Conservation (phyloP, 1,140 invertebrate species). For the Plectrocnemia conspersa region DNA sequence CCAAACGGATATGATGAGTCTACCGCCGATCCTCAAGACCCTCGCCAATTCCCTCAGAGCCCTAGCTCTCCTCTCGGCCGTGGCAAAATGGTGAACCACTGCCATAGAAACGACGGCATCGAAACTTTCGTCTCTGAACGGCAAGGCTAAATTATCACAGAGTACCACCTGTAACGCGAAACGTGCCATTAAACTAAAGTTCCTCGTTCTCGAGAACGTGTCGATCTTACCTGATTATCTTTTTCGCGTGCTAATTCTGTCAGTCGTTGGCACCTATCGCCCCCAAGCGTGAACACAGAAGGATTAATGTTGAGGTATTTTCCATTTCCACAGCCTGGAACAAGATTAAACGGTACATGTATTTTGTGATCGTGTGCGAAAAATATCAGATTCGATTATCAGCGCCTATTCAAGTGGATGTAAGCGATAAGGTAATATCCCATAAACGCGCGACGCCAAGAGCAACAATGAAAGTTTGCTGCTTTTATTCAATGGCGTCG, state of each 20-base stretch:
- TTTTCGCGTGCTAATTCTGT: conserved; percentile 71
- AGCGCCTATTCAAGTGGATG: neutral
- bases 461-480: neutral
- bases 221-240: conserved; percentile 71
- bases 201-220: neutral
- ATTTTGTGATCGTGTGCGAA: neutral
- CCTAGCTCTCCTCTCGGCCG: conserved; percentile 79
- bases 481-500: neutral
- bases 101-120: conserved; percentile 93
- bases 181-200: neutral
- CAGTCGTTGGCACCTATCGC: conserved; percentile 78
- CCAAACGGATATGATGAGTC: conserved; percentile 93
- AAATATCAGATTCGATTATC: neutral
- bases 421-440: neutral
- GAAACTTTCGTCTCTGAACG: conserved; percentile 88
- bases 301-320: conserved; percentile 87
- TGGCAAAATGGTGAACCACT: conserved; percentile 92
- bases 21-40: conserved; percentile 83
- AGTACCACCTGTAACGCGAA: conserved; percentile 63
- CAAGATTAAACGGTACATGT: neutral
- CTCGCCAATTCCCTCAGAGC: conserved; percentile 84
- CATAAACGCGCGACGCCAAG: neutral
- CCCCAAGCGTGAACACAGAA: conserved; percentile 78
- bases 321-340: conserved; percentile 84
- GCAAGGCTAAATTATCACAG: conserved; percentile 84